Evolutionary conservation across 2,113 vertebrate genomes (phyloP), one percentile per base, ranked within the genome.

Genomic region (Aviceda subcristata): DNA sequence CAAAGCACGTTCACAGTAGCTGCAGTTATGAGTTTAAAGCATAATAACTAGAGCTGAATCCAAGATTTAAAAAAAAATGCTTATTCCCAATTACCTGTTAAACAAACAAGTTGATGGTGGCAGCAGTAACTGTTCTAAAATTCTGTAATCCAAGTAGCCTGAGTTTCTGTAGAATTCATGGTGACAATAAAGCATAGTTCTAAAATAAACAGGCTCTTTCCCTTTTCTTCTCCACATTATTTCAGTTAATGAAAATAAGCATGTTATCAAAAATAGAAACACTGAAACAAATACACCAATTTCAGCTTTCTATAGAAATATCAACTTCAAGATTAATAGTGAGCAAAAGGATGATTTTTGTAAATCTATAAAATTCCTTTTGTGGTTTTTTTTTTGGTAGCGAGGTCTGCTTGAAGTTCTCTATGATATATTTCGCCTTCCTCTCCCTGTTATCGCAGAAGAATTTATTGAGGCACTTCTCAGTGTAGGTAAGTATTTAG

Each of bases 401-500:
- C 98, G 98, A 97, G 99, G 99, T 86, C 97, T 99, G 64, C 98
- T 99, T 95, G 99, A 99, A 97, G 99, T 99, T 90, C 98, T 99
- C 64, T 99, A 99, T 94, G 99, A 99, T 90, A 99, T 99, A 96
- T 99, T 99, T 98, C 98, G 99, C 80, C 99, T 99, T 93, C 99
- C 99, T 96, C 97, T 99, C 68, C 99, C 99, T 94, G 98, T 99
- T 82, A 98, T 98, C 57, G 99, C 99, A 60, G 98, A 99, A 95
- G 99, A 99, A 94, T 99, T 99, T 96, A 99, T 98, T 60, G 99
- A 99, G 97, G 99, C 99, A 85, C 98, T 99, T 94, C 98, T 99
- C 75, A 99, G 99, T 97, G 99, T 99, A 85, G 99, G 99, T 99
- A 95, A 98, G 98, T 98, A 87, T 74, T 92, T 24, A 73, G 53